A percentile compares a stretch with the other conserved stretches of the same genome.
These are phyloP conservation scores for Sebastes iracundus DNA, from an alignment of 2,797 vertebrate genomes.

Conservation along the genomic window DNA sequence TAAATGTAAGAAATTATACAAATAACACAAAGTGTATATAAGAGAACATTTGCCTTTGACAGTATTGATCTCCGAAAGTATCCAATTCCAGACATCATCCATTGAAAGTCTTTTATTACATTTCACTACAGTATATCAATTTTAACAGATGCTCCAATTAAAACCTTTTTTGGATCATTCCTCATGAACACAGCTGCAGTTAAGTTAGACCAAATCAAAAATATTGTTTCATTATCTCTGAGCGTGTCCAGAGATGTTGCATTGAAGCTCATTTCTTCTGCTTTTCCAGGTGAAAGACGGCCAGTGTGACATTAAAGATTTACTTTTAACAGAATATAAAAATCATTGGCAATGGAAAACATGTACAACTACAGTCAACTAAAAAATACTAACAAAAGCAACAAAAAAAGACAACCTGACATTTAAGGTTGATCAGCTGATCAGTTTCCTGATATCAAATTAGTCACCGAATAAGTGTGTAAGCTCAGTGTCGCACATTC, in stretches of 20 bases:
- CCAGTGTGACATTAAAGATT: constrained; percentile 29
- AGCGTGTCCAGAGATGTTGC: neutral
- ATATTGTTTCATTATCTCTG: neutral
- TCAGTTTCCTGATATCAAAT: constrained; percentile 49
- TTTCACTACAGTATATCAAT: constrained; percentile 28
- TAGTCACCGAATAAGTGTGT: constrained; percentile 34
- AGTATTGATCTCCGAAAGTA: neutral
- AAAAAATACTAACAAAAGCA: constrained; percentile 56
- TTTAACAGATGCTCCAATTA: constrained; percentile 48
- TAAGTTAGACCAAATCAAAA: constrained; percentile 13
- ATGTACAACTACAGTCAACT: constrained; percentile 68
- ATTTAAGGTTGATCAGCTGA: constrained; percentile 31
- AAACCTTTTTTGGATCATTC: constrained; percentile 18
- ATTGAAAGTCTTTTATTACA: constrained; percentile 68
- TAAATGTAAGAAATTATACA: neutral
- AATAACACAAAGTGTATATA: neutral
- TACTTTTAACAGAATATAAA: constrained; percentile 67
- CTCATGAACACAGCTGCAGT: constrained; percentile 11
- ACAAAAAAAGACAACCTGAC: constrained; percentile 34
- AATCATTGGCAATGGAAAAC: constrained; percentile 55
- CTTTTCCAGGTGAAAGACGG: neutral
- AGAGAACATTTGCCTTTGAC: neutral
- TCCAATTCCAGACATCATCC: constrained; percentile 9
- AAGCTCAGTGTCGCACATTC: constrained; percentile 45
- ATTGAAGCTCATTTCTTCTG: neutral